A percentile compares a stretch with the other conserved stretches of the same genome.
Conservation (phyloP, 1,140 invertebrate species). For the Tetramorium simillimum region DNA sequence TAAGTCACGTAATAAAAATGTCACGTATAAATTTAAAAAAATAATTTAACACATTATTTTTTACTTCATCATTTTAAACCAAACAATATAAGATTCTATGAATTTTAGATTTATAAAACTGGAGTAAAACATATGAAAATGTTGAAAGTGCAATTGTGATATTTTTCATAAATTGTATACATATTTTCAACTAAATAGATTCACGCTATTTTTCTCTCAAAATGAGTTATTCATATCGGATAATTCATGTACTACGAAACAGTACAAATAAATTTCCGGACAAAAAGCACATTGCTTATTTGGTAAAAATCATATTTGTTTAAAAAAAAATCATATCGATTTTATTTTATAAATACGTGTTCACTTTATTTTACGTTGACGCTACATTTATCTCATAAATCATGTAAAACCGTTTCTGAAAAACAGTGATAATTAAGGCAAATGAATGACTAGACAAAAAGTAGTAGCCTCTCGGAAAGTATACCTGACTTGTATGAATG, state of each 20-base stretch:
- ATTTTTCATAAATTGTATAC: not conserved
- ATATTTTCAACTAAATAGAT: not conserved
- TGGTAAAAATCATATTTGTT: no score
- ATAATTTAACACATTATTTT: not conserved
- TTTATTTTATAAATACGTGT: not conserved
- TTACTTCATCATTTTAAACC: not conserved
- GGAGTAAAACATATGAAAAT: not conserved
- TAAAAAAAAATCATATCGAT: not conserved
- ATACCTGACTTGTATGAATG: not conserved
- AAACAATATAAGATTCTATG: not conserved
- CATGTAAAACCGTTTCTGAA: not conserved
- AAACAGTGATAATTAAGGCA: slow-evolving; percentile 3
- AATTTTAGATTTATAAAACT: not conserved
- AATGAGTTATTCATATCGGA: not conserved
- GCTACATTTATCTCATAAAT: not conserved
- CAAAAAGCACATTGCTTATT: not conserved
- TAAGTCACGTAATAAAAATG: no score
- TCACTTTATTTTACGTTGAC: not conserved
- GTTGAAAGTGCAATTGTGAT: not conserved
- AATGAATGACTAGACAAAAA: not conserved
- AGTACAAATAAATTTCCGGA: not conserved
- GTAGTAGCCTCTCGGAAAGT: not conserved
- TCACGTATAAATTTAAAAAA: not conserved
- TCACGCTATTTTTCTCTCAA: not conserved
- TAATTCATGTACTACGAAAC: not conserved